Evolutionary conservation across 1,140 invertebrate genomes (phyloP), one percentile per base, ranked within the genome.

Genomic region (Heliconius nattereri): DNA sequence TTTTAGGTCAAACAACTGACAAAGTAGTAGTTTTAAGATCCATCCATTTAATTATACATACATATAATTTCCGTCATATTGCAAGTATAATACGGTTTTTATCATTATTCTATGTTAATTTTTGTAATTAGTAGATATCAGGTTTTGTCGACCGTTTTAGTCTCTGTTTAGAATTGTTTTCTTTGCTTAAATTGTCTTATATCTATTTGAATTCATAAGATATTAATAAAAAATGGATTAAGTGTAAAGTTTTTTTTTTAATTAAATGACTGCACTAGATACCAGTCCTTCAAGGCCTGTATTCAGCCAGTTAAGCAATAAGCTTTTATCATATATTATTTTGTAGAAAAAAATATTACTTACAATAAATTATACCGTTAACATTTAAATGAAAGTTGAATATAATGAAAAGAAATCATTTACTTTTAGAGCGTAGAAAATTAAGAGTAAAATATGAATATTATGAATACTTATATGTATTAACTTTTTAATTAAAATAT

Each of bases 1-100:
- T 77, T 80, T 76, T 73, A 80, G 79, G 75, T 77, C 79, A 80
- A 57, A 75, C 75, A 26, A 73, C 75, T 80, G 76, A 74, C 75
- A 71, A 80, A 75, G 52, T 77, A 75, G 52, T 77, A 80, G 73
- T 60, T 76, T 76, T 75, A 79, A 71, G 57, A 49, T 60, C 29
- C 73, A 75, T 79, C 60, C 71, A 60, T 73, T 29, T 75, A 45
- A 79, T 79, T 75, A 71, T 71, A 60, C 54, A 57, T 73, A 52
- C 72, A 78, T 80, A 80, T 57, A 57, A 23, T 57, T 11, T 60
- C 57, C 57, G 23, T 11, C 23, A 26, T 26, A 60, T 7, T 73
- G 78, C 73, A 73, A 40, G 26, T 70, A 54, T 13, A 60, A 60
- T 66, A 72, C 70, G 13, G 71, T 73, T 76, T 80, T 80, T 80